Evolutionary conservation across 2,797 vertebrate genomes (phyloP).

Genomic region (Sebastes vulpes): DNA sequence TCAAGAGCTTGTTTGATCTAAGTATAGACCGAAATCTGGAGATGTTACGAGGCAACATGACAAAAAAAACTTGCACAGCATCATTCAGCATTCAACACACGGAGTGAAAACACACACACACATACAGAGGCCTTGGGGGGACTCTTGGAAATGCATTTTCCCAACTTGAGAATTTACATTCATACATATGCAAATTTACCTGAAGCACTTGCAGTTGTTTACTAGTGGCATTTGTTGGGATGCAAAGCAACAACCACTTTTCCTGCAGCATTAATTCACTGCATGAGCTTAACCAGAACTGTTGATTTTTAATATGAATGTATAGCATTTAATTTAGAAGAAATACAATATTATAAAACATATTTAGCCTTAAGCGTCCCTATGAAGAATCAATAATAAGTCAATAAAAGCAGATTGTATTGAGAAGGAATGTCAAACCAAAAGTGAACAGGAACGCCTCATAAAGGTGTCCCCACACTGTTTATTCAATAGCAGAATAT

Average conservation of each 20-base stretch:
- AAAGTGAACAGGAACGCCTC: not conserved
- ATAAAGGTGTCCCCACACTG: not conserved
- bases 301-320: not conserved
- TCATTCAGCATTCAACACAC: slow-evolving; percentile 34
- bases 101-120: not conserved
- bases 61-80: slow-evolving; percentile 19
- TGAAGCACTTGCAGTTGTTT: slow-evolving; percentile 30
- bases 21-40: slow-evolving; percentile 57
- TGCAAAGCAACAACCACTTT: slow-evolving; percentile 1
- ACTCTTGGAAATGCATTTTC: slow-evolving; percentile 14
- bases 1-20: slow-evolving; percentile 70
- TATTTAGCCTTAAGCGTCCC: not conserved
- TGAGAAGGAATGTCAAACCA: not conserved
- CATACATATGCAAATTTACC: slow-evolving; percentile 52
- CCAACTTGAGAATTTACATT: slow-evolving; percentile 20
- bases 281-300: not conserved
- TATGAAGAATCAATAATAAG: not conserved
- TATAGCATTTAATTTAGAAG: not conserved
- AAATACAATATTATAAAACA: not conserved
- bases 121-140: slow-evolving; percentile 15
- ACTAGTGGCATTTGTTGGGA: slow-evolving; percentile 20
- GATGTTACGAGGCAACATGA: slow-evolving; percentile 31
- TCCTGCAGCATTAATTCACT: slow-evolving; percentile 1
- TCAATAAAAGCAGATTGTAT: not conserved
- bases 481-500: not conserved